phyloP scores from a whole-genome alignment of 2,113 vertebrate genomes.

The Amphiprion percula region DNA sequence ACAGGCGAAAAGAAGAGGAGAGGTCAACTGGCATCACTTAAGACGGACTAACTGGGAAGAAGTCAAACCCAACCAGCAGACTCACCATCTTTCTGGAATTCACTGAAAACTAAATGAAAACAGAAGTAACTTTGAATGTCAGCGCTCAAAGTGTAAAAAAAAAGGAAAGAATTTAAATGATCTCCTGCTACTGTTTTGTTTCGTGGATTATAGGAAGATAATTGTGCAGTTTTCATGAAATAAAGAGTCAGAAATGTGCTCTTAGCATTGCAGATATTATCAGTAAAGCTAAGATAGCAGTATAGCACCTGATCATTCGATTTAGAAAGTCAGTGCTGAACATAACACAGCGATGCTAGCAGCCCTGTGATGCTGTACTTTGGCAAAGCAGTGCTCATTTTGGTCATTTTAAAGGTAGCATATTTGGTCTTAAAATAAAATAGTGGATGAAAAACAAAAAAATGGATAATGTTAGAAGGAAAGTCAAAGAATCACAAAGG shows the following conservation, averaged over 20 bases:
- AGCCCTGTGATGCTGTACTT: too few species aligned
- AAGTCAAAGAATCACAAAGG: too few species aligned
- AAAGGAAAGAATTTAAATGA: conserved; percentile 5
- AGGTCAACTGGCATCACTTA: conserved; percentile 9
- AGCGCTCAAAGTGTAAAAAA: not conserved
- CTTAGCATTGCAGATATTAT: not conserved
- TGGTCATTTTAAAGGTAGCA: too few species aligned
- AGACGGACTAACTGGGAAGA: not conserved
- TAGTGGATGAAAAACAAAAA: too few species aligned
- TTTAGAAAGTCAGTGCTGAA: too few species aligned
- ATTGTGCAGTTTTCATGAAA: not conserved
- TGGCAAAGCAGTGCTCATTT: too few species aligned
- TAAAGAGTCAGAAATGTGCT: not conserved
- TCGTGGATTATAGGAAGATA: not conserved
- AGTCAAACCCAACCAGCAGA: conserved; percentile 16
- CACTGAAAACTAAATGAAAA: conserved; percentile 22
- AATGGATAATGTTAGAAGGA: not conserved
- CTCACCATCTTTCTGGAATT: conserved; percentile 13
- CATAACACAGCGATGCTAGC: too few species aligned
- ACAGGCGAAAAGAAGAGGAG: conserved; percentile 1
- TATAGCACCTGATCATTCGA: too few species aligned
- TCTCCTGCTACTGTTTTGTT: not conserved
- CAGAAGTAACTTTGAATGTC: conserved; percentile 29
- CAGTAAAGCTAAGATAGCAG: not conserved
- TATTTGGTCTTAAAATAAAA: too few species aligned